Evolutionary conservation across 2,113 vertebrate genomes (phyloP).

Genomic region (Eleginops maclovinus): DNA sequence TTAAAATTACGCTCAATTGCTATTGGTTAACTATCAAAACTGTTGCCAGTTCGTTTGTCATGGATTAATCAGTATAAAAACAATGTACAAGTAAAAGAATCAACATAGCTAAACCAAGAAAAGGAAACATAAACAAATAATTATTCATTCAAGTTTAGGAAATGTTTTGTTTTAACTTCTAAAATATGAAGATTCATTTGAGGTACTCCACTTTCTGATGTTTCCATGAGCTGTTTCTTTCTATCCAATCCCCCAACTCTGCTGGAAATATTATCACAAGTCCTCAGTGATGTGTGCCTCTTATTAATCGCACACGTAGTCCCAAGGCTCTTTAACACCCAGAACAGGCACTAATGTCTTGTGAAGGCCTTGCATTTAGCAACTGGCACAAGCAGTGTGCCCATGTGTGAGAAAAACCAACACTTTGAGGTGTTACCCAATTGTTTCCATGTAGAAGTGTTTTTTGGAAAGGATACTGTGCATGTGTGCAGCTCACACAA

Average conservation of each 20-base stretch:
- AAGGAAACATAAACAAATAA: not conserved
- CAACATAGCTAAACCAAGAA: not conserved
- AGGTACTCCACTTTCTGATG: not conserved
- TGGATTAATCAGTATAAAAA: not conserved
- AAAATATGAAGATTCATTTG: not conserved
- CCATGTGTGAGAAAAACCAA: conserved; percentile 56
- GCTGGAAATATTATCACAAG: conserved; percentile 21
- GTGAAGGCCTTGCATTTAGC: conserved; percentile 55
- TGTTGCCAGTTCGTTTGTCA: not conserved
- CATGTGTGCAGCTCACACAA: not conserved
- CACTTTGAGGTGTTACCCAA: conserved; percentile 54
- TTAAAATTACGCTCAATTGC: no score
- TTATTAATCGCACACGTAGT: conserved; percentile 59
- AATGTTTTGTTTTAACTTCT: not conserved
- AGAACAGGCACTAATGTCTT: conserved; percentile 50
- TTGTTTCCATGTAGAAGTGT: conserved; percentile 32
- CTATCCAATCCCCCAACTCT: conserved; percentile 3
- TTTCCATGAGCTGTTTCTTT: conserved; percentile 8
- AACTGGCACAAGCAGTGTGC: conserved; percentile 32
- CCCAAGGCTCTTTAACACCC: conserved; percentile 62
- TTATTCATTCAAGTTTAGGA: not conserved
- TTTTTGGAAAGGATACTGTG: conserved; percentile 14
- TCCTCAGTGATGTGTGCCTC: conserved; percentile 17
- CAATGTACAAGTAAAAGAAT: not conserved
- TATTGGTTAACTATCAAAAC: not conserved